A percentile compares a stretch with the other conserved stretches of the same genome.
phyloP scores from a whole-genome alignment of 2,113 vertebrate genomes.

The Nycticebus coucang region DNA sequence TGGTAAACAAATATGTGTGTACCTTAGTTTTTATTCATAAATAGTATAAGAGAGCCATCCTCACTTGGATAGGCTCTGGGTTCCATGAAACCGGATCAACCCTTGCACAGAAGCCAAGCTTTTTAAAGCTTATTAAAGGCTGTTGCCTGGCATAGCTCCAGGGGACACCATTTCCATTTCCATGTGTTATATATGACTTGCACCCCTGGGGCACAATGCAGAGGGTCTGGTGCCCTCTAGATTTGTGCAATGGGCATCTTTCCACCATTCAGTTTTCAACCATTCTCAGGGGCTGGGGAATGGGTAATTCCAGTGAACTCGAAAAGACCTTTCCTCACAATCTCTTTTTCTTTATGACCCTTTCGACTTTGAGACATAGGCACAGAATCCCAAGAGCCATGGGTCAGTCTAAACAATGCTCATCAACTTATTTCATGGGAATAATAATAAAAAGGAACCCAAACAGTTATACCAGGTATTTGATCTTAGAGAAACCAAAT shows the following conservation, averaged over 20 bases:
- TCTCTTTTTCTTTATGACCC: constrained; percentile 8
- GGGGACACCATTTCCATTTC: constrained; percentile 24
- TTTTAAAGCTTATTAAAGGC: not conserved
- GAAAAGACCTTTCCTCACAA: constrained; percentile 25
- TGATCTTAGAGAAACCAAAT: constrained; percentile 25
- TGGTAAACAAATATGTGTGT: not conserved
- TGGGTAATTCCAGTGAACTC: constrained; percentile 9
- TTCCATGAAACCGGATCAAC: not conserved
- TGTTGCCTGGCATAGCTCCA: not conserved
- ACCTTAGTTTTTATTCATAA: constrained; percentile 7
- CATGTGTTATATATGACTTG: not conserved
- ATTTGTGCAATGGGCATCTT: not conserved
- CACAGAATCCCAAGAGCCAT: constrained; percentile 42
- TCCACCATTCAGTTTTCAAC: not conserved
- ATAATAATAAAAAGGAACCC: not conserved
- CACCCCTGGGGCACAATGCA: not conserved
- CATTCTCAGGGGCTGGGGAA: not conserved
- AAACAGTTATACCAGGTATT: constrained; percentile 17
- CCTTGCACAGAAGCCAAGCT: not conserved
- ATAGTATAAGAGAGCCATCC: not conserved
- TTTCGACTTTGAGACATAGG: constrained; percentile 17
- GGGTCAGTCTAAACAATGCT: not conserved
- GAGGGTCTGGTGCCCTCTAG: not conserved
- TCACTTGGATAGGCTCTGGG: not conserved
- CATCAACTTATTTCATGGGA: not conserved